phyloP scores from a whole-genome alignment of 30 jellyfish, hydroid and myxozoan genomes.

The Rhopilema esculentum region DNA sequence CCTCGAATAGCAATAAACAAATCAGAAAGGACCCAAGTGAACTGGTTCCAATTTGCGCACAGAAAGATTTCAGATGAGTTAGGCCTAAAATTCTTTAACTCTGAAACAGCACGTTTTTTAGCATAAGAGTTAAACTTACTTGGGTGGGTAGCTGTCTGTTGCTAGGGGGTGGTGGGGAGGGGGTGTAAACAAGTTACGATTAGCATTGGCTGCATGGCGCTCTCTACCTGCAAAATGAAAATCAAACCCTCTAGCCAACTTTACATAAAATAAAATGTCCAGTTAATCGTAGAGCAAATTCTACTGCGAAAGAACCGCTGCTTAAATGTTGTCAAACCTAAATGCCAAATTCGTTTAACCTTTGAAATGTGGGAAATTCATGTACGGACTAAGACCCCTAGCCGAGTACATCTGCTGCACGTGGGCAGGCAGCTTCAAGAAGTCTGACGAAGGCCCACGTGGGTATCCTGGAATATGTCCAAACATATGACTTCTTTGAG shows the following conservation, averaged over 20 bases:
- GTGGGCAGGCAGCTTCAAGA: conserved; percentile 68
- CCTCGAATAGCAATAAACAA: too few species aligned
- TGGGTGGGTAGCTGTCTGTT: too few species aligned
- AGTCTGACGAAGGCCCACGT: conserved; percentile 63
- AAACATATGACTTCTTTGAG: conserved; percentile 68
- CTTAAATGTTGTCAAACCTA: not conserved
- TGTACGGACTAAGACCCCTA: conserved; percentile 65
- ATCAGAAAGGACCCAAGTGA: too few species aligned
- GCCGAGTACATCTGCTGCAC: conserved; percentile 71
- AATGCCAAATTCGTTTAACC: not conserved
- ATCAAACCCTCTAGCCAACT: not conserved
- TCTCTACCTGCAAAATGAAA: not conserved
- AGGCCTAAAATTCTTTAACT: too few species aligned
- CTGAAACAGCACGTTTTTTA: too few species aligned
- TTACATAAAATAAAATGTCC: not conserved
- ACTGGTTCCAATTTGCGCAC: too few species aligned
- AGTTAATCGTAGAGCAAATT: not conserved
- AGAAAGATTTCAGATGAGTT: too few species aligned
- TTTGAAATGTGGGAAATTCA: conserved; percentile 61
- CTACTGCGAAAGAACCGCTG: not conserved
- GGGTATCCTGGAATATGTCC: conserved; percentile 68
- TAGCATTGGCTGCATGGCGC: not conserved
- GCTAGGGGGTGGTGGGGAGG: not conserved
- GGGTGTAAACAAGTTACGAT: not conserved
- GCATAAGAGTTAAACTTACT: too few species aligned